Base-by-base conservation (phyloP, 2,113 vertebrate genomes). In the Chaetodon trifascialis region DNA sequence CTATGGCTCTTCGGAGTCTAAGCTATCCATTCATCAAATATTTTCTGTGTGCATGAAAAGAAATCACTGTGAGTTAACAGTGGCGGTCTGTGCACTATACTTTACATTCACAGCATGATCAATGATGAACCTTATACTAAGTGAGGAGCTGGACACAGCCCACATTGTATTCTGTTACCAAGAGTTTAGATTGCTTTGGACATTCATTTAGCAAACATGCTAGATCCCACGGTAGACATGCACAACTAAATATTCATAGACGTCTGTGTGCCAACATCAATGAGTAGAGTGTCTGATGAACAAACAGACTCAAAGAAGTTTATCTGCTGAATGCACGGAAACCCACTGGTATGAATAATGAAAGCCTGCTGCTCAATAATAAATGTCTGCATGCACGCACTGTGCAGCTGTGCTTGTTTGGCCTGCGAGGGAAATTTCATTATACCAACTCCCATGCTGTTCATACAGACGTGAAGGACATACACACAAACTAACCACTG, bases 331-430 rank as follows among this genome's bases (percentile, higher is more conserved):
- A 75, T 80, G 74, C 84, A 87, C 72, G 82, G 73, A 92, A 94
- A 89, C 82, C 85, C 75, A 86, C 56, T 40, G 76, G 60, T 69
- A 92, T 94, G 88, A 95, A 95, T 94, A 93, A 93, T 92, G 83
- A 91, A 94, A 79, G 85, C 64, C 70, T 58, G 44, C 77, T 85
- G 76, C 83, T 93, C 87, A 91, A 91, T 94, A 93, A 94, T 93
- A 90, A 82, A 94, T 92, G 93, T 72, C 85, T 77, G 85, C 76
- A 89, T 68, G 86, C 82, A 79, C 40, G 51, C 84, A 63, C 87
- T 56, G 79, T 82, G 85, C 88, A 89, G 82, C 88, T 85, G 89
- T 21, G 21, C 85, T 85, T 87, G 84, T 91, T 91, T 84, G 79
- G 91, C 88, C 83, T 88, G 66, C 67, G 86, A 87, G 88, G 73